Evolutionary conservation across 2,797 vertebrate genomes (phyloP).

Genomic region (Enteromius thamalakanensis): DNA sequence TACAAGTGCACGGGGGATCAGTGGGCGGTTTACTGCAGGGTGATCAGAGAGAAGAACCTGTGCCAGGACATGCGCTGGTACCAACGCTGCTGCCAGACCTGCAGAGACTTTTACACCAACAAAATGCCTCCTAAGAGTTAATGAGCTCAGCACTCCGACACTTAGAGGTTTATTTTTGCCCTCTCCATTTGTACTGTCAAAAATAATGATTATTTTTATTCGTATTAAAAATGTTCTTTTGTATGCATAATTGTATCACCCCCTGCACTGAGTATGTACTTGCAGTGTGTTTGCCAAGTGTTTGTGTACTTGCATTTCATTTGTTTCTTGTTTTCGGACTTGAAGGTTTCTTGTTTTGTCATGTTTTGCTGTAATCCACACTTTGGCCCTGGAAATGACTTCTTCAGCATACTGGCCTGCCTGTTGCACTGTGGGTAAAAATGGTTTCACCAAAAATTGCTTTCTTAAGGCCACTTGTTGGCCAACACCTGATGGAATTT

Average conservation of each 20-base stretch:
- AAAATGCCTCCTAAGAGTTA: slow-evolving; percentile 85
- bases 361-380: slow-evolving; percentile 72
- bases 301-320: slow-evolving; percentile 11
- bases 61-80: slow-evolving; percentile 98
- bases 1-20: slow-evolving; percentile 95
- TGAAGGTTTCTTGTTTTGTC: slow-evolving; percentile 69
- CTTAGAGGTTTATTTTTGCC: slow-evolving; percentile 57
- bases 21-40: slow-evolving; percentile 94
- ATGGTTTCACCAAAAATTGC: slow-evolving; percentile 56
- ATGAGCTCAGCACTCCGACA: slow-evolving; percentile 66
- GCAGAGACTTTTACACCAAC: slow-evolving; percentile 94
- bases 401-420: slow-evolving; percentile 58
- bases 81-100: slow-evolving; percentile 95
- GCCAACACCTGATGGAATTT: slow-evolving; percentile 67
- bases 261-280: slow-evolving; percentile 10
- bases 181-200: slow-evolving; percentile 65
- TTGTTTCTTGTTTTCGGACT: slow-evolving; percentile 64
- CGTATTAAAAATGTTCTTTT: slow-evolving; percentile 56
- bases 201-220: slow-evolving; percentile 52
- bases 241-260: not conserved
- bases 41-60: slow-evolving; percentile 93
- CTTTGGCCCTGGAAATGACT: slow-evolving; percentile 62
- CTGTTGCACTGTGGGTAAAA: slow-evolving; percentile 66
- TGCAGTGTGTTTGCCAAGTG: not conserved
- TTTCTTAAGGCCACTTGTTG: slow-evolving; percentile 78